Conservation (phyloP, 1,140 invertebrate genomes). For the Galendromus occidentalis region DNA sequence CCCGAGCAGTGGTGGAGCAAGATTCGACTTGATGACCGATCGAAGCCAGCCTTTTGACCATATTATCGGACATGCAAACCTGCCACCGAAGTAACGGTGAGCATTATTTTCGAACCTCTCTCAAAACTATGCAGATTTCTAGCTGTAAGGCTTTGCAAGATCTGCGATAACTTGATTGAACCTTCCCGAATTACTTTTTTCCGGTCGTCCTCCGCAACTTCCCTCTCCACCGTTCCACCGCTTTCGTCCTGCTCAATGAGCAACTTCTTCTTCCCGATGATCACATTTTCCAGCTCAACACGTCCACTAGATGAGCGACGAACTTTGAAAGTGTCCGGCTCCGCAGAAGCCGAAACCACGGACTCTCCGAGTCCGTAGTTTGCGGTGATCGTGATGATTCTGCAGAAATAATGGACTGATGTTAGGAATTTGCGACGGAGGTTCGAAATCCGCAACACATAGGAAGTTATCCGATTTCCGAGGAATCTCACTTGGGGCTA, state of each 20-base stretch:
- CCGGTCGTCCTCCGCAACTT: background rate
- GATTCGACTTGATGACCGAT: background rate
- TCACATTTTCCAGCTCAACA: background rate
- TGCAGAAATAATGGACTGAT: background rate
- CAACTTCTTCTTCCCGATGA: background rate
- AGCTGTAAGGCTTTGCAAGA: too few species aligned
- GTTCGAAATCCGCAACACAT: too few species aligned
- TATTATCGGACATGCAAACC: background rate
- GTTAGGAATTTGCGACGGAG: too few species aligned
- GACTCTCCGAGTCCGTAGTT: slow-evolving; percentile 62
- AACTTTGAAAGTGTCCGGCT: slow-evolving; percentile 47
- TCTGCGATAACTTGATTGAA: too few species aligned
- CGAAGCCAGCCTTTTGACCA: background rate
- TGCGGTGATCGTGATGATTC: slow-evolving; percentile 45
- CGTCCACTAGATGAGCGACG: background rate
- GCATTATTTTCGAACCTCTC: too few species aligned
- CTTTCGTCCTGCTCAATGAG: background rate
- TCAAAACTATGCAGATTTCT: too few species aligned
- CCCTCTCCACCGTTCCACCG: background rate
- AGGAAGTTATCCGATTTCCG: too few species aligned
- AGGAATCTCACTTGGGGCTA: slow-evolving; percentile 31
- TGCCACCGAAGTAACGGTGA: too few species aligned
- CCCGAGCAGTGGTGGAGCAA: background rate
- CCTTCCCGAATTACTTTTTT: background rate
- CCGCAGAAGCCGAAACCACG: slow-evolving; percentile 48